A percentile compares a stretch with the other conserved stretches of the same genome.
These are phyloP conservation scores for Apus apus DNA, from an alignment of 2,113 vertebrate species.

Conservation along the genomic window DNA sequence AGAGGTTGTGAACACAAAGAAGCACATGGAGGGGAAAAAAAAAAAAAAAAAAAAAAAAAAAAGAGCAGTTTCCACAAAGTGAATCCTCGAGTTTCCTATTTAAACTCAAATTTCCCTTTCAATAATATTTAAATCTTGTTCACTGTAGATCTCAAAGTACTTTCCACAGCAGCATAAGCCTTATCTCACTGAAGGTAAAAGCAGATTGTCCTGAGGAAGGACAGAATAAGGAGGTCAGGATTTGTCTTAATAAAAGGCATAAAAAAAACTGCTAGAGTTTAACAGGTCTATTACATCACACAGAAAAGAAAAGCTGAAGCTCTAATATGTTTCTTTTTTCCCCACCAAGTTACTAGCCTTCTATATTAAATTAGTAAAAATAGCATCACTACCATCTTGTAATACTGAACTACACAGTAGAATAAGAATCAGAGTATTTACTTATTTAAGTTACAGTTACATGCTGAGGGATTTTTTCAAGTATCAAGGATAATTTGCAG, in stretches of 20 bases:
- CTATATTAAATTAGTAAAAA: not conserved
- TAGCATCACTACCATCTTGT: not conserved
- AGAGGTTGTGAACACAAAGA: not conserved
- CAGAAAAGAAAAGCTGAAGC: not conserved
- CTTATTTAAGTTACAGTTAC: not conserved
- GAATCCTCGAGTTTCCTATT: not conserved
- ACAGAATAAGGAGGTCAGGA: not conserved
- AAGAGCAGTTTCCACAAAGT: not conserved
- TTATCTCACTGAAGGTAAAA: conserved; percentile 22
- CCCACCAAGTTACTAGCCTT: not conserved
- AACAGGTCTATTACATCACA: not conserved
- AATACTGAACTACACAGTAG: not conserved
- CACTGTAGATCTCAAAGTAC: not conserved
- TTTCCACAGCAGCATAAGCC: conserved; percentile 4
- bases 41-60: no score
- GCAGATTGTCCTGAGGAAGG: conserved; percentile 3
- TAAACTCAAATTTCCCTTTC: conserved; percentile 22
- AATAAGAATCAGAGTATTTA: not conserved
- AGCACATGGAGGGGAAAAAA: rapidly evolving
- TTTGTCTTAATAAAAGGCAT: conserved; percentile 5
- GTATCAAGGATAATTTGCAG: not conserved
- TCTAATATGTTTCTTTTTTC: not conserved
- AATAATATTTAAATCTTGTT: conserved; percentile 32
- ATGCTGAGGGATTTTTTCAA: not conserved
- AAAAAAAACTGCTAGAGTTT: not conserved